Evolutionary conservation across 2,797 vertebrate genomes (phyloP).

Genomic region (Zenarchopterus dispar): DNA sequence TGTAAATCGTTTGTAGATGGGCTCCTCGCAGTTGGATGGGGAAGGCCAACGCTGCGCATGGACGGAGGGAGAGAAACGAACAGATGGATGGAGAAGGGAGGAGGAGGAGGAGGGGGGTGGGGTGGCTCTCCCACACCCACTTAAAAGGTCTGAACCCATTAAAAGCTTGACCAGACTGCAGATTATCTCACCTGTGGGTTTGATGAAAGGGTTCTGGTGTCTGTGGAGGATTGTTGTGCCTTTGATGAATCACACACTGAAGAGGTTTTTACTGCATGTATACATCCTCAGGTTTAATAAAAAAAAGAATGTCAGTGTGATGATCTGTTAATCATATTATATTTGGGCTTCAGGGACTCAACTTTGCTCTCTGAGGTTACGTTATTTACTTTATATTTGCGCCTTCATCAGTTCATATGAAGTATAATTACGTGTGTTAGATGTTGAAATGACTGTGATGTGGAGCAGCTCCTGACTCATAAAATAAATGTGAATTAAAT

Average conservation of each 20-base stretch:
- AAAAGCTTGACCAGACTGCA: slow-evolving; percentile 53
- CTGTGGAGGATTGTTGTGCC: slow-evolving; percentile 44
- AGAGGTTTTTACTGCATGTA: background rate
- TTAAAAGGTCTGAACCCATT: slow-evolving; percentile 51
- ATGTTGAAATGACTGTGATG: background rate
- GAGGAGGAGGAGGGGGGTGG: slow-evolving; percentile 5
- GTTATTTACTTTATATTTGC: background rate
- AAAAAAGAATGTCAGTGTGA: slow-evolving; percentile 17
- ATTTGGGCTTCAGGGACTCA: slow-evolving; percentile 9
- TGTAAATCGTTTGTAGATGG: background rate
- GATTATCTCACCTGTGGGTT: slow-evolving; percentile 65
- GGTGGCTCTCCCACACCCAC: slow-evolving; percentile 16
- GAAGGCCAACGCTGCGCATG: background rate
- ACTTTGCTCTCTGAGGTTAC: background rate
- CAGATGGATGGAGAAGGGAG: slow-evolving; percentile 32
- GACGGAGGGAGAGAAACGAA: slow-evolving; percentile 13
- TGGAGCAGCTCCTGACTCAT: slow-evolving; percentile 26
- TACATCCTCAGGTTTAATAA: background rate
- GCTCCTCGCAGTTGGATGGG: background rate
- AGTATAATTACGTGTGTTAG: background rate
- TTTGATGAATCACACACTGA: slow-evolving; percentile 5
- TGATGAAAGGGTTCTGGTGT: slow-evolving; percentile 37
- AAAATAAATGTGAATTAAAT: slow-evolving; percentile 51
- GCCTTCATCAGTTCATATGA: no score
- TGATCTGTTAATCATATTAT: slow-evolving; percentile 19